Percentiles rank a stretch among this genome's conserved stretches.
Evolutionary conservation across 2,888 invertebrate species (phyloP).

Genomic region (Plagodis dolabraria): DNA sequence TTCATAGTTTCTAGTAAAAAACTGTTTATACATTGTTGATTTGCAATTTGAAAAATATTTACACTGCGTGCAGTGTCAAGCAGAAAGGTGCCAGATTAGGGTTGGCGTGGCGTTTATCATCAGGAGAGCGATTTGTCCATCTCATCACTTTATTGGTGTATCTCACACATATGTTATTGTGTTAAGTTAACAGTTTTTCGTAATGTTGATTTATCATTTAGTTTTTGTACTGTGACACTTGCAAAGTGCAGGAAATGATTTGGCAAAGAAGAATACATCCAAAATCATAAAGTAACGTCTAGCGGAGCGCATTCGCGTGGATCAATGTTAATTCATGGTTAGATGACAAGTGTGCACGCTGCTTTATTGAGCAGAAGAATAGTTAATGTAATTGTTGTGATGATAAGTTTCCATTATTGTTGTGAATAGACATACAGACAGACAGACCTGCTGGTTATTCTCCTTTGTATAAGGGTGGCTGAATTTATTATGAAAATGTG

Average conservation of each 20-base stretch:
- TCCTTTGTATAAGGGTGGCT: not conserved
- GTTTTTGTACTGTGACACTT: not conserved
- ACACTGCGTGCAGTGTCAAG: too few species aligned
- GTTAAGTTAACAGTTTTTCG: too few species aligned
- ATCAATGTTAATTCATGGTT: slow-evolving; percentile 25
- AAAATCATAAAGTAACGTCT: not conserved
- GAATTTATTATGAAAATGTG: not conserved
- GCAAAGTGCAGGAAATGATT: slow-evolving; percentile 19
- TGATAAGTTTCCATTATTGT: slow-evolving; percentile 13
- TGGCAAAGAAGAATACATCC: slow-evolving; percentile 10
- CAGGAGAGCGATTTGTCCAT: too few species aligned
- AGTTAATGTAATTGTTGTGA: slow-evolving; percentile 35
- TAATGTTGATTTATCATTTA: too few species aligned
- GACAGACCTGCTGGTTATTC: not conserved
- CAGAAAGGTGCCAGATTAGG: too few species aligned
- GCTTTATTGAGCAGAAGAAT: slow-evolving; percentile 36
- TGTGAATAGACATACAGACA: not conserved
- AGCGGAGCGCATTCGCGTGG: slow-evolving; percentile 11
- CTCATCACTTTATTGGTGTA: too few species aligned
- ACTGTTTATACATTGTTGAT: too few species aligned
- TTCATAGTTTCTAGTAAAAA: too few species aligned
- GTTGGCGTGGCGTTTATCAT: too few species aligned
- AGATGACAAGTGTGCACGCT: slow-evolving; percentile 17
- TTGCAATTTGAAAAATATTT: too few species aligned
- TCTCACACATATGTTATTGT: too few species aligned